These are phyloP conservation scores for Noctua janthina DNA, from an alignment of 2,888 invertebrate genomes.

Conservation along the genomic window DNA sequence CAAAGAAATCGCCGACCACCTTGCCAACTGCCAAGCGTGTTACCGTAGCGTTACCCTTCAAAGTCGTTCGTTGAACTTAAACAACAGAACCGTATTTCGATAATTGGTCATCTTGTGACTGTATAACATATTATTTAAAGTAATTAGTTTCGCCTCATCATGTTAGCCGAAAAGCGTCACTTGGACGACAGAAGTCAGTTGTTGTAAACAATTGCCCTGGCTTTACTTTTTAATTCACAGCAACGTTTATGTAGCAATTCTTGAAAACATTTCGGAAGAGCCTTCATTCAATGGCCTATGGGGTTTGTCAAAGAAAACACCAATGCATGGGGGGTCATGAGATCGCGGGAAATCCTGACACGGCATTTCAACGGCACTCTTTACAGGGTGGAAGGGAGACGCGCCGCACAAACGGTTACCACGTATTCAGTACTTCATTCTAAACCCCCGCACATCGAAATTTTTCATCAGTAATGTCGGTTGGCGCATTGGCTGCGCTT, in stretches of 20 bases:
- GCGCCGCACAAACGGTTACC: too few species aligned
- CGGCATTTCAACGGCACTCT: too few species aligned
- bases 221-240: neutral
- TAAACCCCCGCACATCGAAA: too few species aligned
- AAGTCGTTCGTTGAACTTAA: slow-evolving; percentile 53
- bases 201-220: neutral
- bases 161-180: too few species aligned
- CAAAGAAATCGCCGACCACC: slow-evolving; percentile 15
- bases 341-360: too few species aligned
- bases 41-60: slow-evolving; percentile 20
- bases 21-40: slow-evolving; percentile 43
- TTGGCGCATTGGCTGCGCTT: too few species aligned
- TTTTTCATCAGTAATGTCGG: too few species aligned
- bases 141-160: too few species aligned
- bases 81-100: neutral
- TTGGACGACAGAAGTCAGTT: neutral
- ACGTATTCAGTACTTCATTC: too few species aligned
- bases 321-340: neutral
- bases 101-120: neutral
- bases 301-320: neutral
- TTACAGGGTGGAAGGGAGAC: too few species aligned
- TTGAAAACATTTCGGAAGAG: neutral
- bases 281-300: too few species aligned
- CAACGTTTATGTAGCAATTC: neutral
- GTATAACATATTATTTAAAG: neutral